Conservation (phyloP, 2,888 invertebrate species). For the Scaptomyza parva region DNA sequence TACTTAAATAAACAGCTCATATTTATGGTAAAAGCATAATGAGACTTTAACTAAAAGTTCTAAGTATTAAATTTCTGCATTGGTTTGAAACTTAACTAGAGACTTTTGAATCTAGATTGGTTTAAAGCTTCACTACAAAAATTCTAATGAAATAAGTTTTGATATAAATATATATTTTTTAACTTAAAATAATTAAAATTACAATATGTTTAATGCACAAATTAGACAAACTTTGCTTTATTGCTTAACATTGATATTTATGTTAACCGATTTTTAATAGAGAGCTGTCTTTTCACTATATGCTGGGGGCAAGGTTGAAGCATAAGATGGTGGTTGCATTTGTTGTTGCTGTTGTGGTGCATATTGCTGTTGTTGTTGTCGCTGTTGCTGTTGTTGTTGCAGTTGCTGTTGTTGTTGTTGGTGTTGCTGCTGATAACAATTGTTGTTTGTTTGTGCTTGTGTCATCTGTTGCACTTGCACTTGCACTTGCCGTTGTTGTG, state of each 20-base stretch:
- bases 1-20: slow-evolving; percentile 35
- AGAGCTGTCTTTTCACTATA: slow-evolving; percentile 21
- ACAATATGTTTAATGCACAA: too few species aligned
- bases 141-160: too few species aligned
- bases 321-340: not conserved
- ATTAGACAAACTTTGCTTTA: not conserved
- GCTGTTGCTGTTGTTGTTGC: not conserved
- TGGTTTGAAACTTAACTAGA: too few species aligned
- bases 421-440: slow-evolving; percentile 1
- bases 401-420: not conserved
- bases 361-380: not conserved
- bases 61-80: too few species aligned
- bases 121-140: too few species aligned
- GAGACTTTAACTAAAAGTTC: not conserved
- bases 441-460: not conserved
- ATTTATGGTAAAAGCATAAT: slow-evolving; percentile 10
- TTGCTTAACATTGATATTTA: not conserved
- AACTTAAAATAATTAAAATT: too few species aligned
- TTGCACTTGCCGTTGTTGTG: slow-evolving; percentile 1
- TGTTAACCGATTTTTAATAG: not conserved
- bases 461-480: not conserved
- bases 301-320: not conserved
- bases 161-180: too few species aligned
- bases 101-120: too few species aligned
- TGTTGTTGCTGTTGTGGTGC: too few species aligned